Conservation (phyloP, 2,113 vertebrate species). For the Sigmodon hispidus region DNA sequence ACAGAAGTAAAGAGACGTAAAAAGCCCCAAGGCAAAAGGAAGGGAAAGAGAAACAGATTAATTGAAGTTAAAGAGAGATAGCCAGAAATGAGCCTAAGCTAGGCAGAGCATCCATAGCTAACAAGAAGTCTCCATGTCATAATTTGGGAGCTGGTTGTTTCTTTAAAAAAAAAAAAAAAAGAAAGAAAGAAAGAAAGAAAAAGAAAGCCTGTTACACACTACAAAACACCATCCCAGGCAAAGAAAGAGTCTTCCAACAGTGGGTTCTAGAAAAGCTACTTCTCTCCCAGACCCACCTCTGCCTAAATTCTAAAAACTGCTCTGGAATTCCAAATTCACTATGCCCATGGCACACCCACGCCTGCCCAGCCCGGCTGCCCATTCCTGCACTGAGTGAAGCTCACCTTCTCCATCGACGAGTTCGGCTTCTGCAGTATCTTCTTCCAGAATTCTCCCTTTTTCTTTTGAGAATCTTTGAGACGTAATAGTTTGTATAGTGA, state of each 20-base stretch:
- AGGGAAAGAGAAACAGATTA: not conserved
- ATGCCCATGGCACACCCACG: no score
- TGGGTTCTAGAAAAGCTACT: not conserved
- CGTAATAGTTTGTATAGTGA: accelerated
- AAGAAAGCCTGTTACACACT: not conserved
- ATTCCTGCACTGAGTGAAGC: not conserved
- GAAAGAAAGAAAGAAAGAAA: no score
- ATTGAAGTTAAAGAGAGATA: not conserved
- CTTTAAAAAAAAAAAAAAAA: not conserved
- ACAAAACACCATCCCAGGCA: not conserved
- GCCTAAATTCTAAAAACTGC: no score
- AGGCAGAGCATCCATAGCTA: not conserved
- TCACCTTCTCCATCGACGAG: slow-evolving; percentile 60
- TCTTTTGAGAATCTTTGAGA: not conserved
- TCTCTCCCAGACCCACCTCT: not conserved
- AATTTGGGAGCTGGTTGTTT: not conserved
- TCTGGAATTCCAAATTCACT: not conserved
- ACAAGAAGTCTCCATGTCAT: not conserved
- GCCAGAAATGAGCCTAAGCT: not conserved
- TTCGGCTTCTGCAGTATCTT: not conserved
- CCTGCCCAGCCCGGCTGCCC: not conserved
- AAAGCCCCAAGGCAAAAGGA: not conserved
- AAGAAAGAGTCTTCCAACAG: not conserved
- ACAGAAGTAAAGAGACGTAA: not conserved
- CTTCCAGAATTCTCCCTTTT: not conserved